phyloP scores from a whole-genome alignment of 2,113 vertebrate genomes.

The Hepsetus odoe region DNA sequence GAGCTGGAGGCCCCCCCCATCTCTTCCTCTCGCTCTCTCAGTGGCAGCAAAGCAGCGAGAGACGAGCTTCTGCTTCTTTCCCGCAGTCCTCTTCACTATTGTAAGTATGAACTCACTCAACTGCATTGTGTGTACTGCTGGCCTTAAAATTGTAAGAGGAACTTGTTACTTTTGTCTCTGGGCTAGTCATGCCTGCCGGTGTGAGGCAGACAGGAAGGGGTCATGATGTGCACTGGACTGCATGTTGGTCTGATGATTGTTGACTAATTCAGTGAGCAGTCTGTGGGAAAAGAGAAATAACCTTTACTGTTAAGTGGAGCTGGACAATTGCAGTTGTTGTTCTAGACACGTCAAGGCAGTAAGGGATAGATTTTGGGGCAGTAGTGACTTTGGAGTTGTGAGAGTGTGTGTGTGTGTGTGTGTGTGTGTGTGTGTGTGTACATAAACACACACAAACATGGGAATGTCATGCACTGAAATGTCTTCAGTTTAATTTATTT shows the following conservation, averaged over 20 bases:
- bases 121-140: neutral
- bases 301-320: neutral
- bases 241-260: constrained; percentile 13
- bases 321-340: neutral
- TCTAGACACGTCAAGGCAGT: neutral
- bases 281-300: neutral
- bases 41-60: constrained; percentile 34
- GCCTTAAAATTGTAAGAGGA: constrained; percentile 25
- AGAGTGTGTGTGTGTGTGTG: neutral
- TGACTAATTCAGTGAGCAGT: constrained; percentile 34
- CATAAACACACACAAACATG: too few relatives aligned
- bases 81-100: constrained; percentile 41
- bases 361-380: neutral
- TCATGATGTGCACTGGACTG: constrained; percentile 4
- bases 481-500: neutral
- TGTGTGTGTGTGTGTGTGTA: neutral
- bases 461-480: too few relatives aligned
- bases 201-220: constrained; percentile 10
- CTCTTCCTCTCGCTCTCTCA: constrained; percentile 26
- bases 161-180: constrained; percentile 40
- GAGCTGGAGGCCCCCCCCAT: constrained; percentile 45
- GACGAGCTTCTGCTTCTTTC: constrained; percentile 34
- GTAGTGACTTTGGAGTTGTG: neutral
- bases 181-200: constrained; percentile 30
- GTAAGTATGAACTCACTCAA: constrained; percentile 46